These are phyloP conservation scores for Mesorhabditis belari DNA, from an alignment of 2,888 invertebrate species.

Conservation along the genomic window DNA sequence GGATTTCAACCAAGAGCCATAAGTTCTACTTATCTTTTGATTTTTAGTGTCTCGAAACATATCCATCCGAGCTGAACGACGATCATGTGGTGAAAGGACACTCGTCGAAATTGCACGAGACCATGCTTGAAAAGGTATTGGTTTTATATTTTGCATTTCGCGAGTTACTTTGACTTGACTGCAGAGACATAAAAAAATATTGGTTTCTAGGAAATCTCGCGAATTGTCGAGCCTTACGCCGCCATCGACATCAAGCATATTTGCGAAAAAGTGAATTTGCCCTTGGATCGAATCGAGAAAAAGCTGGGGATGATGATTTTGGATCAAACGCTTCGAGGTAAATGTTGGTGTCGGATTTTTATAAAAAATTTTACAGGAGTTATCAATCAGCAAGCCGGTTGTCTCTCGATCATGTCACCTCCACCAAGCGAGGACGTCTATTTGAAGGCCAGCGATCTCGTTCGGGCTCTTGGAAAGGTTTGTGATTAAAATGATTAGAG, in stretches of 20 bases:
- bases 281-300: neutral
- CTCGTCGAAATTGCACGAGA: constrained; percentile 89
- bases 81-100: constrained; percentile 95
- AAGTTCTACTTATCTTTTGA: neutral
- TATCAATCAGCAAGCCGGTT: neutral
- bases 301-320: neutral
- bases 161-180: neutral
- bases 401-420: neutral
- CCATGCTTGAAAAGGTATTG: constrained; percentile 91
- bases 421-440: neutral
- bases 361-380: neutral
- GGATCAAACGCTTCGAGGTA: neutral
- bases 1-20: too few relatives aligned
- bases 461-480: neutral
- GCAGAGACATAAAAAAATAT: neutral
- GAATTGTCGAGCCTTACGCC: constrained; percentile 97
- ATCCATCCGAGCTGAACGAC: constrained; percentile 68
- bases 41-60: constrained; percentile 71
- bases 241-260: constrained; percentile 68
- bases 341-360: too few relatives aligned
- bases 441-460: neutral
- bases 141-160: neutral
- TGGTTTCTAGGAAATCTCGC: constrained; percentile 57
- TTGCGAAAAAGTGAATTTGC: constrained; percentile 38
- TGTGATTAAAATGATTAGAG: neutral